These are phyloP conservation scores for Norana najaformis DNA, from an alignment of 2,888 invertebrate species.

Conservation along the genomic window DNA sequence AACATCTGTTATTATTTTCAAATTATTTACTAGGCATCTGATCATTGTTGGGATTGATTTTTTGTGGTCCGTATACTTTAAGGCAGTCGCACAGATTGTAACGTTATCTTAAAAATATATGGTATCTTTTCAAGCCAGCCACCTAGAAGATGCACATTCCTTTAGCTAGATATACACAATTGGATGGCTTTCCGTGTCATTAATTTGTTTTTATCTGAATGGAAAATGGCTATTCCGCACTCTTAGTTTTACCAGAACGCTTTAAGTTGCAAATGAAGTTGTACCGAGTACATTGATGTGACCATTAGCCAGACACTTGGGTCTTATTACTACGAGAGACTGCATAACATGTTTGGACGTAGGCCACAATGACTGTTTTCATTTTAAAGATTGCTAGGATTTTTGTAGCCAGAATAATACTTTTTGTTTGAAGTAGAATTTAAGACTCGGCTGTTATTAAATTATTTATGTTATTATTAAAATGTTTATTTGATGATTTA, in stretches of 20 bases:
- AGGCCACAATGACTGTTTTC: background rate
- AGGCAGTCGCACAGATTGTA: background rate
- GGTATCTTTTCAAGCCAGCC: background rate
- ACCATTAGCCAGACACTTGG: background rate
- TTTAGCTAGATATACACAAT: background rate
- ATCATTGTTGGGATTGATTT: background rate
- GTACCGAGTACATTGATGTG: background rate
- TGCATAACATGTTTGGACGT: background rate
- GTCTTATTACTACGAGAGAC: background rate
- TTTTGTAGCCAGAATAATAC: background rate
- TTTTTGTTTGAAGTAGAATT: background rate
- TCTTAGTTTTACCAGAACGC: background rate
- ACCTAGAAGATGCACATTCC: background rate
- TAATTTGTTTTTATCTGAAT: background rate
- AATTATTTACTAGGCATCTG: background rate
- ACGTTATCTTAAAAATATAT: background rate
- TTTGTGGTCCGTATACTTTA: background rate
- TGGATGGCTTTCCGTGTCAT: background rate
- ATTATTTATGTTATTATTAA: background rate
- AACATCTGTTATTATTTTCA: conserved; percentile 13
- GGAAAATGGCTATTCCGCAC: background rate
- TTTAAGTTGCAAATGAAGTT: no score
- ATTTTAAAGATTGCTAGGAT: background rate
- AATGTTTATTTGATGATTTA: background rate
- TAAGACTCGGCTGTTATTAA: background rate